Evolutionary conservation across 2,888 invertebrate genomes (phyloP), one percentile per base, ranked within the genome.

Genomic region (Macaria notata): DNA sequence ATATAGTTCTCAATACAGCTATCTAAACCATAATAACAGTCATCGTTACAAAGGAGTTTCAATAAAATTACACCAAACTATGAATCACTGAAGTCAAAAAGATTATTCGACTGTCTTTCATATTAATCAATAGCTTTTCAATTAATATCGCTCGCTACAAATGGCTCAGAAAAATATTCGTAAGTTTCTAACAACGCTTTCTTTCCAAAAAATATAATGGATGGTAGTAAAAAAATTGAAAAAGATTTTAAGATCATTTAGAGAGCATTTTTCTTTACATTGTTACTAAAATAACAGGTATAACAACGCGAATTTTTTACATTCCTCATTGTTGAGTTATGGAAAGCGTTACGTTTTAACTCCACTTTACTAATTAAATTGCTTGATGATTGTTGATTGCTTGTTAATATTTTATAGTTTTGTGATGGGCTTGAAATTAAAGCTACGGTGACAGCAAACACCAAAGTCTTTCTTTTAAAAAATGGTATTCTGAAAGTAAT

Each of bases 101-200:
- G 50, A 56, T 51, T 50, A 56, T 50, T 50, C 30, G 43, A 39
- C 50, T 36, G 46, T 31, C 56, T 50, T 55, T 46, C 9, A 42
- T 29, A 33, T 38, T 9, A 19, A 33, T 43, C 43, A 46, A 56
- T 38, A 56, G 47, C 49, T 56, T 31, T 56, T 43, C 50, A 51
- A 56, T 56, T 56, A 47, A 51, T 51, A 42, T 44, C 46, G 41
- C 7, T 42, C n/a, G n/a, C n/a, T 33, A 19, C 46, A 47, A 51
- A 56, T 56, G 43, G 47, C 50, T 36, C 33, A n/a, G 43, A 56
- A 33, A 55, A 45, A 39, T 49, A 44, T 30, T 38, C 33, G 44
- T 29, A 44, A 45, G 39, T 41, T 41, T 31, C 44, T 39, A 9
- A 48, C 8, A 49, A 43, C 33, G 42, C 2, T 39, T 49, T 39